Conservation (phyloP, 2,888 invertebrate species). For the Tiliacea aurago region DNA sequence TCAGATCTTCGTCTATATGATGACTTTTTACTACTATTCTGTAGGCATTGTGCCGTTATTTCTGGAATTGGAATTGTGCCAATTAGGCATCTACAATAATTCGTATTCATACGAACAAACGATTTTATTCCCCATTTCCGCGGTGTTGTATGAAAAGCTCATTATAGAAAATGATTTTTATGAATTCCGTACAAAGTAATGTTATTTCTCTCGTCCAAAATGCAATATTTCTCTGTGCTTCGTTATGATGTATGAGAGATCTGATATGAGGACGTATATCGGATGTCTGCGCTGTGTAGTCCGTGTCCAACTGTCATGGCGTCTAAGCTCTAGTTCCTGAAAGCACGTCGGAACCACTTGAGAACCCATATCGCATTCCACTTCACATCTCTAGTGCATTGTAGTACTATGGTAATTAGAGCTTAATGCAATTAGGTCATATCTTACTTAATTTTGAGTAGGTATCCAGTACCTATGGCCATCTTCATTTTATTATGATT, state of each 20-base stretch:
- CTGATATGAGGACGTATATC: not conserved
- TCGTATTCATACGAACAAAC: slow-evolving; percentile 45
- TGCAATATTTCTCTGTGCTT: not conserved
- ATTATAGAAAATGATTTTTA: not conserved
- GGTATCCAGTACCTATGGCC: not conserved
- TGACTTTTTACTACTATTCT: slow-evolving; percentile 60
- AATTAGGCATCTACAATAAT: slow-evolving; percentile 60
- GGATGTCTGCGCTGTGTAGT: slow-evolving; percentile 9
- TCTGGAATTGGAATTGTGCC: slow-evolving; percentile 58
- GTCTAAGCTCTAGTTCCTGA: not conserved
- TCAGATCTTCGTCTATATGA: slow-evolving; percentile 46
- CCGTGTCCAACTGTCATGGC: slow-evolving; percentile 33
- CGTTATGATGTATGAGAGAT: not conserved
- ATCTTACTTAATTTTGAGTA: slow-evolving; percentile 23
- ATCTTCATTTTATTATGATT: slow-evolving; percentile 43
- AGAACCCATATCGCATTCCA: slow-evolving; percentile 26
- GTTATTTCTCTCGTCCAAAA: not conserved
- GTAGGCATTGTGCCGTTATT: slow-evolving; percentile 64
- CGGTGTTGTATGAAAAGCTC: slow-evolving; percentile 17
- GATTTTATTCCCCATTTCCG: slow-evolving; percentile 35
- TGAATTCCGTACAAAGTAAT: not conserved
- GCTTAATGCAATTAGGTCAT: slow-evolving; percentile 9
- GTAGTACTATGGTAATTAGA: slow-evolving; percentile 16
- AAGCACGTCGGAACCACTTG: slow-evolving; percentile 25
- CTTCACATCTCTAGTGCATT: slow-evolving; percentile 33